Evolutionary conservation across 2,113 vertebrate species (phyloP).

Genomic region (Cyanoderma ruficeps): DNA sequence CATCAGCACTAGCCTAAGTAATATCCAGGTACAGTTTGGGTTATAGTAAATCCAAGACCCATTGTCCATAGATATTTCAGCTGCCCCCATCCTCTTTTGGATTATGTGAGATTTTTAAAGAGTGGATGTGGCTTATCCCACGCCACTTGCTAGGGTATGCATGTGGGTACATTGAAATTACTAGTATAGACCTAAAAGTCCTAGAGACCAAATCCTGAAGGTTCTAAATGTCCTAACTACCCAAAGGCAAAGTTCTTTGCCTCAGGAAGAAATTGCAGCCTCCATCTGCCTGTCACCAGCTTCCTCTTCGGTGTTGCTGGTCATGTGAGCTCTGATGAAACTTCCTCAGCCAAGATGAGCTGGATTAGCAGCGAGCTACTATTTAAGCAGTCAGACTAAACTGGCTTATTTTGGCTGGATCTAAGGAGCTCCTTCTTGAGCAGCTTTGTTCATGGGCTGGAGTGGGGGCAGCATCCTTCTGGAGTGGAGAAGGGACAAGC

Average conservation of each 20-base stretch:
- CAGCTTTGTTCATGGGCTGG: not conserved
- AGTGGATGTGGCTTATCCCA: not conserved
- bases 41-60: not conserved
- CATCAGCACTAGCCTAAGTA: not conserved
- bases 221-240: not conserved
- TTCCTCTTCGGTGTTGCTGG: not conserved
- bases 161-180: not conserved
- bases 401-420: constrained; percentile 1
- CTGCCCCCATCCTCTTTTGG: not conserved
- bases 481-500: not conserved
- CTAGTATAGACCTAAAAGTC: not conserved
- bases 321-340: not conserved
- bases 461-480: not conserved
- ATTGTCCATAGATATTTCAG: not conserved
- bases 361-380: constrained; percentile 8
- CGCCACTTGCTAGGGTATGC: not conserved
- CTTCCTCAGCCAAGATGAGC: constrained; percentile 3
- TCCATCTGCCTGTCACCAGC: not conserved
- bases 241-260: not conserved
- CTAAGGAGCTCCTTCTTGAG: not conserved
- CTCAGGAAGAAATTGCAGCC: not conserved
- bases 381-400: constrained; percentile 25
- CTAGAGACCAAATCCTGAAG: not conserved
- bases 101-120: not conserved
- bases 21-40: not conserved